Percentiles rank a stretch among this genome's conserved stretches.
These are phyloP conservation scores for Paragorgia papillata DNA, from an alignment of 92 coral and sea anemone genomes.

Conservation along the genomic window DNA sequence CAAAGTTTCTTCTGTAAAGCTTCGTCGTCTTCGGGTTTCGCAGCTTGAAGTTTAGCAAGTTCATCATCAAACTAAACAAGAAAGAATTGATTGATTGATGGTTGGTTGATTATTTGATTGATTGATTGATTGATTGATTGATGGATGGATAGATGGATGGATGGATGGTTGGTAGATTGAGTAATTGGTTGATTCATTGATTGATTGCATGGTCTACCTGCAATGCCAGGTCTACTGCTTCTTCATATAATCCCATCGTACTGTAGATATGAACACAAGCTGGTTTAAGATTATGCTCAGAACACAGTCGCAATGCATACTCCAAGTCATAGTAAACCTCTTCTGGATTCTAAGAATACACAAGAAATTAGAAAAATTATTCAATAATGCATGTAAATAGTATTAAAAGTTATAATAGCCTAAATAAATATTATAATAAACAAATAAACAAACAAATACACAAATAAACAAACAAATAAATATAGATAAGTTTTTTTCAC, in stretches of 20 bases:
- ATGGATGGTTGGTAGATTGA: too few species aligned
- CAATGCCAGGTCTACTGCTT: conserved; percentile 92
- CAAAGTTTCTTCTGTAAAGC: conserved; percentile 92
- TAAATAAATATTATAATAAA: too few species aligned
- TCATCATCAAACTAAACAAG: conserved; percentile 73
- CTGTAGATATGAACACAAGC: conserved; percentile 98
- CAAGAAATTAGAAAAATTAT: neutral
- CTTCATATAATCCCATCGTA: conserved; percentile 95
- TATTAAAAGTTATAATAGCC: neutral
- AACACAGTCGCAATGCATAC: conserved; percentile 89
- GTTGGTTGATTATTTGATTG: too few species aligned
- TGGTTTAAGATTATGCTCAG: conserved; percentile 78
- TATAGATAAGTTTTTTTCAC: too few species aligned
- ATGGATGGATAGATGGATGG: too few species aligned
- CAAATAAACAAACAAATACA: too few species aligned
- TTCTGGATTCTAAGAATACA: conserved; percentile 64
- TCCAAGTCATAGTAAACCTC: conserved; percentile 83
- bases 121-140: too few species aligned
- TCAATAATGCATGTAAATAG: neutral
- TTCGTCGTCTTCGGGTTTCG: conserved; percentile 96
- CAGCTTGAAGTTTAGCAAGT: conserved; percentile 91
- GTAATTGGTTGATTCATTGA: too few species aligned
- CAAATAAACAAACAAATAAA: too few species aligned
- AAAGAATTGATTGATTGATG: neutral
- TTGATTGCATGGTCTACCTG: conserved; percentile 55